Percentiles rank a stretch among this genome's conserved stretches.
phyloP scores from a whole-genome alignment of 2,888 invertebrate species.

The Odontocerum albicorne region DNA sequence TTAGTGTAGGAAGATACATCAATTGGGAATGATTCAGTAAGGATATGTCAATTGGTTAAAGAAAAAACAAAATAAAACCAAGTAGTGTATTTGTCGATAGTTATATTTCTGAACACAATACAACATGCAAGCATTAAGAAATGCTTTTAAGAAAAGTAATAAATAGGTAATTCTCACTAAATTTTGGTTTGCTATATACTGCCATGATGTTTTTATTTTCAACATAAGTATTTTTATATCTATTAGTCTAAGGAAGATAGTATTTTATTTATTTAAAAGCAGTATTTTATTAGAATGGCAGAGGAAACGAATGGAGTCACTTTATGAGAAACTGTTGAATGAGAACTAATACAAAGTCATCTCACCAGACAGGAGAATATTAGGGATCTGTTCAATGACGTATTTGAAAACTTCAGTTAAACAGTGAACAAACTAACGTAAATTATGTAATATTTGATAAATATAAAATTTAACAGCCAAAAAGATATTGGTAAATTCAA shows the following conservation, averaged over 20 bases:
- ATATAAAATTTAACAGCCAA: too few relatives aligned
- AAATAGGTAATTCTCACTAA: conserved; percentile 56
- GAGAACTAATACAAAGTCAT: conserved; percentile 8
- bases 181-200: conserved; percentile 46
- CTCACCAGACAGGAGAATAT: conserved; percentile 3
- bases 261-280: conserved; percentile 33
- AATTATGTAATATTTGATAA: not conserved
- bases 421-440: not conserved
- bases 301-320: conserved; percentile 3
- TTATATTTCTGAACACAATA: conserved; percentile 61
- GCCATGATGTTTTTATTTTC: conserved; percentile 30
- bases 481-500: too few relatives aligned
- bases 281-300: conserved; percentile 23
- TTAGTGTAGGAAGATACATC: too few relatives aligned
- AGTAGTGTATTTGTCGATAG: conserved; percentile 23
- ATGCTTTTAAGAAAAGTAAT: conserved; percentile 56
- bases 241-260: conserved; percentile 36
- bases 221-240: conserved; percentile 31
- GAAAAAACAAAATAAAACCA: not conserved
- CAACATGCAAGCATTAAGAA: conserved; percentile 60
- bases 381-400: conserved; percentile 27
- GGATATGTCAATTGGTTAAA: too few relatives aligned
- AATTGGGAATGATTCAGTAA: too few relatives aligned
- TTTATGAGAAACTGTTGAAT: conserved; percentile 3
- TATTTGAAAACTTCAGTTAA: conserved; percentile 8